Conservation (phyloP, 2,888 invertebrate species). For the Tachystola acroxantha region DNA sequence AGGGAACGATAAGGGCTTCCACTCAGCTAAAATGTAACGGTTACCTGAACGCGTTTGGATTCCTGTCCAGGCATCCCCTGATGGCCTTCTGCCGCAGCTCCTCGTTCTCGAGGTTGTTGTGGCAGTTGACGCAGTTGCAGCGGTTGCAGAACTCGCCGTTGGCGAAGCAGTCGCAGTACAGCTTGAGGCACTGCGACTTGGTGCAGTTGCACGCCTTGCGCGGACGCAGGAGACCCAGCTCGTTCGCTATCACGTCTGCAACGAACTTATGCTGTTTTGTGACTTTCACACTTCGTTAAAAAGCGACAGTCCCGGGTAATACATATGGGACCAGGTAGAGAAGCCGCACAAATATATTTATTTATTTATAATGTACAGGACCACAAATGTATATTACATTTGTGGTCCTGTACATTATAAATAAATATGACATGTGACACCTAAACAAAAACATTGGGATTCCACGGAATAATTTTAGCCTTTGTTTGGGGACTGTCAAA, state of each 20-base stretch:
- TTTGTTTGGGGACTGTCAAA: no score
- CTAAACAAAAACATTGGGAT: no score
- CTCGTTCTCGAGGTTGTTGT: conserved; percentile 96
- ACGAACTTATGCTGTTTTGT: not conserved
- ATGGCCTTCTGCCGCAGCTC: conserved; percentile 96
- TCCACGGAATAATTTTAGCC: no score
- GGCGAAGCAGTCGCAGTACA: conserved; percentile 99
- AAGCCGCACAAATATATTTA: no score
- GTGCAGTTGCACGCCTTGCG: conserved; percentile 99
- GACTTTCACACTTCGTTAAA: no score
- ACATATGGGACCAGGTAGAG: not conserved
- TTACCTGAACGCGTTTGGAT: conserved; percentile 95
- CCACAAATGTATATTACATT: no score
- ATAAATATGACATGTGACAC: no score
- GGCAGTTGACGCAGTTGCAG: conserved; percentile 99
- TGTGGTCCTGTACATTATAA: no score
- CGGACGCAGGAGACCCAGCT: conserved; percentile 79
- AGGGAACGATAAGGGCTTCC: no score
- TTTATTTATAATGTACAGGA: not conserved
- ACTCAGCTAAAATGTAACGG: no score
- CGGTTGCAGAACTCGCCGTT: conserved; percentile 99
- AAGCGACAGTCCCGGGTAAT: not conserved
- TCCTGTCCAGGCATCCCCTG: conserved; percentile 95
- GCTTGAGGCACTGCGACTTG: conserved; percentile 97
- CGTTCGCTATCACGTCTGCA: conserved; percentile 40